Evolutionary conservation across 2,797 vertebrate species (phyloP).

Genomic region (Coccyzus lansbergi): DNA sequence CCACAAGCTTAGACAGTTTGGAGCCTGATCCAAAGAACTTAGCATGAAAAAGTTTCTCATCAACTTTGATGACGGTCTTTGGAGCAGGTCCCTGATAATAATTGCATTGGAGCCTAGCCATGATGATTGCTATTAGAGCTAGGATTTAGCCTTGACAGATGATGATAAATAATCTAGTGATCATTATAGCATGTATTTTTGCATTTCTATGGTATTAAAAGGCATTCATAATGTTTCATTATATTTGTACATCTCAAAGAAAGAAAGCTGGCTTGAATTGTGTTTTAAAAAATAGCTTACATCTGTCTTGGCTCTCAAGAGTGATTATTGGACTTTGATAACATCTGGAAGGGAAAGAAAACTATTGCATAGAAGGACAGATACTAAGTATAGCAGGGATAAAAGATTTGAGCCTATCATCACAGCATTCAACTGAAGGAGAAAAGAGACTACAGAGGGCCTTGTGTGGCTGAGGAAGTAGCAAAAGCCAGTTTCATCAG

Average conservation of each 20-base stretch:
- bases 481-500: constrained; percentile 41
- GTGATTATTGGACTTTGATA: constrained; percentile 35
- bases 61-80: constrained; percentile 38
- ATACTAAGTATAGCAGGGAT: constrained; percentile 44
- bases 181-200: constrained; percentile 47
- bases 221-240: constrained; percentile 52
- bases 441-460: background rate
- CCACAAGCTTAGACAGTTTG: background rate
- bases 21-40: background rate
- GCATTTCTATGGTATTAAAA: constrained; percentile 63
- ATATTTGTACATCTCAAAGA: constrained; percentile 63
- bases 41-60: constrained; percentile 16
- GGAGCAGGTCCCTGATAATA: constrained; percentile 49
- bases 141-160: constrained; percentile 34
- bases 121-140: constrained; percentile 15
- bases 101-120: constrained; percentile 39
- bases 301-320: constrained; percentile 61
- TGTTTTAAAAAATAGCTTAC: constrained; percentile 62
- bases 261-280: constrained; percentile 36
- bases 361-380: background rate
- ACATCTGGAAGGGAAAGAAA: constrained; percentile 63
- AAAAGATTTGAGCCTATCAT: constrained; percentile 33
- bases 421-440: background rate
- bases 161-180: constrained; percentile 46
- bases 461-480: constrained; percentile 53